phyloP scores from a whole-genome alignment of 2,113 vertebrate species.

The Ptychochromis oligacanthus region DNA sequence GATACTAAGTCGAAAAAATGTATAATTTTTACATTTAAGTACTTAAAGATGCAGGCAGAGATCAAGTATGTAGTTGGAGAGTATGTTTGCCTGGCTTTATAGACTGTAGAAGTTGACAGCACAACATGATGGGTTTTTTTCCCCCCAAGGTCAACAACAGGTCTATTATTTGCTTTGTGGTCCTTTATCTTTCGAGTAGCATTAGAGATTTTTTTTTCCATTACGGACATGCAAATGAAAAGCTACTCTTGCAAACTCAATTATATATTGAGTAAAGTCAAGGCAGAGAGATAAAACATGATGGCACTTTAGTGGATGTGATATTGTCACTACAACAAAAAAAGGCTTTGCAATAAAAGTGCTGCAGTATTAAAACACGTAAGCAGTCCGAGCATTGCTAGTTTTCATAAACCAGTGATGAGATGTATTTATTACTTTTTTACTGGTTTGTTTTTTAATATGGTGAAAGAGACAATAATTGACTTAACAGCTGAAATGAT shows the following conservation, averaged over 20 bases:
- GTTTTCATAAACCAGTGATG: neutral
- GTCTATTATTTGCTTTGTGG: neutral
- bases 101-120: neutral
- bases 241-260: conserved; percentile 2
- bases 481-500: neutral
- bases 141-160: neutral
- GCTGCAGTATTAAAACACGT: neutral
- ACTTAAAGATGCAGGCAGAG: neutral
- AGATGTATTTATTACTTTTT: neutral
- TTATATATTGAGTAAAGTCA: neutral
- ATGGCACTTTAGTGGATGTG: neutral
- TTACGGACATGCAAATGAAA: conserved; percentile 18
- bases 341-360: conserved; percentile 5
- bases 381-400: neutral
- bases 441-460: neutral
- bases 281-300: conserved; percentile 19
- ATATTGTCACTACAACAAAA: neutral
- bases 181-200: neutral
- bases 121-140: neutral
- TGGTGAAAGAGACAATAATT: neutral
- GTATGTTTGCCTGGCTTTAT: neutral
- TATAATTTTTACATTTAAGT: neutral
- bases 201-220: conserved; percentile 6
- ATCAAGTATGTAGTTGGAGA: neutral
- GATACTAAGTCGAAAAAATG: neutral